Conservation (phyloP, 2,797 vertebrate species). For the Enteromius thamalakanensis region DNA sequence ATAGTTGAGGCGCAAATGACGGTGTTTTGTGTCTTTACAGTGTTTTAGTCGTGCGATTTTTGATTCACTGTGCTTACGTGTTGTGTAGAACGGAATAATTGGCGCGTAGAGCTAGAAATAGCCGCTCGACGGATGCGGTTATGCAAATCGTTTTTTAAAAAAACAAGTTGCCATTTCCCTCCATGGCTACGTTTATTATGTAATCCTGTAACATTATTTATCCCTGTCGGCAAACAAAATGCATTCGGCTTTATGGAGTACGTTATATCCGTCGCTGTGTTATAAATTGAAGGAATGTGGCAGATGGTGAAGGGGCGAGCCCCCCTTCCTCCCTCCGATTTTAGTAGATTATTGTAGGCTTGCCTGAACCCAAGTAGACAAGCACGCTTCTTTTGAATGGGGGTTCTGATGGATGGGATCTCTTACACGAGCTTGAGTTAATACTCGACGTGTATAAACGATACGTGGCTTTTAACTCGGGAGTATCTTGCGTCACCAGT, state of each 20-base stretch:
- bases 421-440: conserved; percentile 9
- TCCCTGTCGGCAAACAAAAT: neutral
- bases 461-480: conserved; percentile 13
- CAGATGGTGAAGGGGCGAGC: conserved; percentile 72
- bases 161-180: conserved; percentile 52
- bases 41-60: neutral
- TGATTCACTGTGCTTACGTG: neutral
- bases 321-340: conserved; percentile 58
- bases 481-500: conserved; percentile 3
- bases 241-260: neutral
- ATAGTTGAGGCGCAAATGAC: conserved; percentile 43
- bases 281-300: conserved; percentile 63
- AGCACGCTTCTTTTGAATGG: conserved; percentile 10
- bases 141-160: conserved; percentile 12
- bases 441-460: conserved; percentile 1
- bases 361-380: conserved; percentile 31
- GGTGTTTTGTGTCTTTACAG: neutral
- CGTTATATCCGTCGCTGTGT: conserved; percentile 20
- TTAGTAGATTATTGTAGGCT: conserved; percentile 58
- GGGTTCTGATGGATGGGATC: conserved; percentile 18
- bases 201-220: conserved; percentile 32
- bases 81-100: neutral
- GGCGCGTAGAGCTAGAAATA: neutral
- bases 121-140: neutral
- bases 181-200: conserved; percentile 44